Evolutionary conservation across 1,140 invertebrate genomes (phyloP).

Genomic region (Sarcophaga bullata): DNA sequence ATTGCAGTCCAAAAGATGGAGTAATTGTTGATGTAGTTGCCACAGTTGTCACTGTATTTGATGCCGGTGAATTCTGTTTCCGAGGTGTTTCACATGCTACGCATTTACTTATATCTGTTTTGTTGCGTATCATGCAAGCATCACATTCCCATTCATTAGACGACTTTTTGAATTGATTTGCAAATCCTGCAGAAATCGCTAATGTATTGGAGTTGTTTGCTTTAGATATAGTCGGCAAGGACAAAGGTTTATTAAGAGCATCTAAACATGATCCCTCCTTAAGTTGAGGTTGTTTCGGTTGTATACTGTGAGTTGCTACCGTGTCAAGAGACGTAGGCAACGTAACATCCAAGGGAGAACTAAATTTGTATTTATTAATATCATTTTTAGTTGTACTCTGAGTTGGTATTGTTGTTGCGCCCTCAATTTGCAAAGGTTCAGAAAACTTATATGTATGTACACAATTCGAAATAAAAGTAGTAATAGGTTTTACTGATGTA

Average conservation of each 20-base stretch:
- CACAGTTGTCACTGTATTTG: not conserved
- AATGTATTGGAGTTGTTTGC: not conserved
- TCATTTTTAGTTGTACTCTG: conserved; percentile 60
- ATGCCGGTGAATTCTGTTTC: not conserved
- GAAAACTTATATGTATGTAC: conserved; percentile 45
- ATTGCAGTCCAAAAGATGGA: conserved; percentile 67
- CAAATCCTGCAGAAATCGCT: conserved; percentile 56
- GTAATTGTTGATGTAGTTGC: not conserved
- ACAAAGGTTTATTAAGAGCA: conserved; percentile 45
- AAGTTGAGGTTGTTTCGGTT: conserved; percentile 46
- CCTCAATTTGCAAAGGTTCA: conserved; percentile 28
- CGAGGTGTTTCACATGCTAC: conserved; percentile 70
- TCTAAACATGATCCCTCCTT: conserved; percentile 64
- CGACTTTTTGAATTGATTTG: conserved; percentile 69
- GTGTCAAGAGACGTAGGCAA: not conserved
- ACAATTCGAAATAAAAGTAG: not conserved
- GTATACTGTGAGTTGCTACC: not conserved
- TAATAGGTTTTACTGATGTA: no score
- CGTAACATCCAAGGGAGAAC: conserved; percentile 66
- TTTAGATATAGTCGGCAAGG: not conserved
- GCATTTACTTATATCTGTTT: conserved; percentile 70
- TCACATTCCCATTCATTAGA: conserved; percentile 73
- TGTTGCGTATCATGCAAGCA: conserved; percentile 74
- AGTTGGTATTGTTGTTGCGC: not conserved
- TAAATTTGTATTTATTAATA: conserved; percentile 69